Evolutionary conservation across 2,113 vertebrate species (phyloP), one percentile per base, ranked within the genome.

Genomic region (Myxocyprinus asiaticus): DNA sequence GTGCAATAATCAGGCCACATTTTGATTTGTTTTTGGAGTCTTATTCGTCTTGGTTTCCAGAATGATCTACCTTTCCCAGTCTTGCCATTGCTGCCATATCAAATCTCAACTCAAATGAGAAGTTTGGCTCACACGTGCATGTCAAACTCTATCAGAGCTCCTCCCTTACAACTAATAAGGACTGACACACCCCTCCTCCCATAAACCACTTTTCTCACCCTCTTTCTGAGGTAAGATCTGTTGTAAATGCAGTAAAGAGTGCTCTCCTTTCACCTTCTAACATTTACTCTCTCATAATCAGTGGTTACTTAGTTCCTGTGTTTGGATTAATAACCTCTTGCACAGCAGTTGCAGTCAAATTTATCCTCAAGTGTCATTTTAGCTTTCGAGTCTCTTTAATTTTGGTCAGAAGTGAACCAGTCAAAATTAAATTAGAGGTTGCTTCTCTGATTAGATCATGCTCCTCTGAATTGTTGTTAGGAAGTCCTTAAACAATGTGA

Each of bases 1-100:
- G 91, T 91, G 91, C 91, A 88, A 89, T 90, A 90, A 74, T 90
- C 86, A 0, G 89, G 88, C 93, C 93, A 93, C 94, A 93, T 95
- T 58, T 10, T 50, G 77, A 63, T 33, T 3, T 4, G 5, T 58
- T 58, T 58, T 55, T 5, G 3, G 68, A 6, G 51, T 15, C 51
- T 51, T 43, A 55, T 9, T 33, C 4, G 44, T 15, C 65, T 45
- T 64, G 17, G 7, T 14, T 44, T 65, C 59, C 17, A 50, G 14
- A 71, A 42, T 4, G 42, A 44, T 58, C 75, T 71, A 61, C 56
- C 48, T 58, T 58, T 53, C 12, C 12, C 56, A 3, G 47, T 81
- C 80, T 74, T 11, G 58, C n/a, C 2, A 42, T 78, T n/a, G 70
- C 83, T 83, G 83, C 85, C 91, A 90, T 90, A 79, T 69, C 85